Percentiles rank a stretch among this genome's conserved stretches.
Conservation (phyloP, 2,888 invertebrate species). For the Chaitophorus viminalis region DNA sequence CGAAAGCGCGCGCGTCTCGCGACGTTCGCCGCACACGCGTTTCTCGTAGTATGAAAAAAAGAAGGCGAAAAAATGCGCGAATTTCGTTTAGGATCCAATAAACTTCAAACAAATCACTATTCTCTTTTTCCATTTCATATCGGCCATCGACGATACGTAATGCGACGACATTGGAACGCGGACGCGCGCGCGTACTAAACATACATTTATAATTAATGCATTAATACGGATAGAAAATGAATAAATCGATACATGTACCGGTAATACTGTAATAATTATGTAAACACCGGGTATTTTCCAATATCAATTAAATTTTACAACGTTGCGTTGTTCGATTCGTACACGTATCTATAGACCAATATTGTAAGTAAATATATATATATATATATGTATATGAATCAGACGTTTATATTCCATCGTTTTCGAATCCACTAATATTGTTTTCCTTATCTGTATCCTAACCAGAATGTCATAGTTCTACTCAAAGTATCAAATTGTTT, state of each 20-base stretch:
- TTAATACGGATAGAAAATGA: conserved; percentile 8
- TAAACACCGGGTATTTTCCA: too few species aligned
- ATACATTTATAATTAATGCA: not conserved
- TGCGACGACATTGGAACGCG: not conserved
- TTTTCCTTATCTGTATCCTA: too few species aligned
- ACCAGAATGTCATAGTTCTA: too few species aligned
- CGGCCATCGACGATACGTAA: not conserved
- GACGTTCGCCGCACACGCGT: not conserved
- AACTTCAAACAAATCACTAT: conserved; percentile 39
- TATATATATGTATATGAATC: too few species aligned
- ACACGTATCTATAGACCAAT: too few species aligned
- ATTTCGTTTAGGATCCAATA: conserved; percentile 17
- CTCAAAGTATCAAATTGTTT: too few species aligned
- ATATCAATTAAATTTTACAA: too few species aligned
- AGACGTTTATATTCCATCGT: too few species aligned
- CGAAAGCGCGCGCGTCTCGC: not conserved
- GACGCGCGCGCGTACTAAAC: not conserved
- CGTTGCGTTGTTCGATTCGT: too few species aligned
- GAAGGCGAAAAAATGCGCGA: not conserved
- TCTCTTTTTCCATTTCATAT: not conserved
- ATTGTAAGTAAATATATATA: too few species aligned
- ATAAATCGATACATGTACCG: not conserved
- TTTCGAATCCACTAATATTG: too few species aligned
- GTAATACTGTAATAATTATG: not conserved
- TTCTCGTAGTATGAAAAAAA: conserved; percentile 5